Evolutionary conservation across 2,888 invertebrate species (phyloP), one percentile per base, ranked within the genome.

Genomic region (Lochmaea capreae): DNA sequence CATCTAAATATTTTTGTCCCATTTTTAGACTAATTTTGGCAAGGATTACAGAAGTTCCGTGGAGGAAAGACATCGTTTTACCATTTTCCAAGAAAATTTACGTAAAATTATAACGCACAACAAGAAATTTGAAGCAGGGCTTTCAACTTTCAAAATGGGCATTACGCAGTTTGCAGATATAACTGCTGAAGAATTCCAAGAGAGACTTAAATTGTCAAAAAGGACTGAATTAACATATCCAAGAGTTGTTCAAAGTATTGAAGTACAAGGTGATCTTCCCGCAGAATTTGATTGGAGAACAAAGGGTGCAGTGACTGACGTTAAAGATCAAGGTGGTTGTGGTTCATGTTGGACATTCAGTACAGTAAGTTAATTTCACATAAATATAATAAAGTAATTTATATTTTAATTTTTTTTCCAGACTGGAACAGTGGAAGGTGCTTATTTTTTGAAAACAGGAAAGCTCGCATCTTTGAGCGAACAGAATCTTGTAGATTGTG

Each of bases 341-440:
- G 96, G 96, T 73, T 94, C 95, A 9, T 97, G 96, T 89, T 97
- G 97, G 97, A 91, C 96, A 46, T 97, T 97, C 90, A 95, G 95
- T 82, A 88, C 94, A 18, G 93, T 93, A 87, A 91, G 92, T 90
- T 12, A 52, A 46, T 63, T 16, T n/a, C 8, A 39, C 5, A 61
- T 10, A n/a, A 11, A 58, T 8, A 26, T 12, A 26, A 22, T 12
- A 16, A 3, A 12, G 18, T 26, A 5, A 9, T 22, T 9, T 10
- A 1, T 9, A 58, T 18, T 22, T 16, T 3, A 58, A 58, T 16
- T 62, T 39, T 57, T 79, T 83, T 86, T 4, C 85, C 96, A 33
- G 93, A 97, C 97, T 67, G 98, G 97, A n/a, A 88, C 96, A 0
- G 87, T 97, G n/a, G 97, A 97, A 88, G 96, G 93, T 0, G 96